Base-by-base conservation (phyloP, 2,888 invertebrate species). In the Neoascia interrupta region DNA sequence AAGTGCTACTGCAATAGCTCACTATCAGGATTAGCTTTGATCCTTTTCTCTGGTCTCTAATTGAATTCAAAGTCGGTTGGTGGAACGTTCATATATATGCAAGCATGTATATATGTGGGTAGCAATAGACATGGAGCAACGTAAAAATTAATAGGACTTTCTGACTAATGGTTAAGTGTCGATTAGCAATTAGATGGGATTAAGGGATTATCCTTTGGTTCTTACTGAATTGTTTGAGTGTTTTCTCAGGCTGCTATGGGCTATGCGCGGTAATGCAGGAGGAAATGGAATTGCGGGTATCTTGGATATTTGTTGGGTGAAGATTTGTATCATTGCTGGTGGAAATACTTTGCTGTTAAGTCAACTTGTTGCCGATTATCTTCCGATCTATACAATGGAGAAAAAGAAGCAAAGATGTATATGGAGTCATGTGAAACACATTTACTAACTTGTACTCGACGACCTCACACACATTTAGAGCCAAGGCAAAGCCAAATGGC, bases 111-210 rank as follows among this genome's bases (percentile, higher is more conserved):
- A 18, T 47, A 28, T 34, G 28, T 51, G 64, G 19, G 54, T 23
- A 21, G n/a, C 15, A 16, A 2, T 6, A 5, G 31, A 31, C 23
- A 11, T 36, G n/a, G 19, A 26, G 28, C 10, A 41, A 64, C 64
- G 70, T 49, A 73, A 41, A 73, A 73, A 79, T 79, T 79, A 73
- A 73, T 61, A 66, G 49, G 43, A 61, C 64, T 73, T 61, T 37
- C 66, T 61, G 51, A 68, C 79, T 79, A 79, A 73, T 79, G 45
- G 79, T 36, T 61, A 79, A 79, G 79, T 79, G 79, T 66, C 73
- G 73, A 79, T 79, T 79, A 79, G 66, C 73, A 79, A 79, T 79
- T 79, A 79, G 66, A 61, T 19, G 54, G 79, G 56, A 47, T 79
- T 79, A 79, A 60, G 28, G 49, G 73, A 61, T 79, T 66, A 61